Evolutionary conservation across 2,888 invertebrate species (phyloP), one percentile per base, ranked within the genome.

Genomic region (Sesia apiformis): DNA sequence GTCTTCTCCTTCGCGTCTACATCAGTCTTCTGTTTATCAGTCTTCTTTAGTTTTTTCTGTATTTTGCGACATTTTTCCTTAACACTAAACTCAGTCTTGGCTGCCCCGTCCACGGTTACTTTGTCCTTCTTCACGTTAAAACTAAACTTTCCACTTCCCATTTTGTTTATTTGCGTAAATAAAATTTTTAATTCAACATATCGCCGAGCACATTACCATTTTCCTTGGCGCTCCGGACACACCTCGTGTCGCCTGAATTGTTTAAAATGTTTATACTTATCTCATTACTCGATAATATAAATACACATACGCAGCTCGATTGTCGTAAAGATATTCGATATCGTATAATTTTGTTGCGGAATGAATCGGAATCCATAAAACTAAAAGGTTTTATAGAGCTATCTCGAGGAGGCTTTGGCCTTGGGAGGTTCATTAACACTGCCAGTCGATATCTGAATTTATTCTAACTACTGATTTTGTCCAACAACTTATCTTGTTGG

Each of bases 321-420:
- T 77, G 81, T 76, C 76, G 78, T 82, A 81, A 83, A 81, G 78
- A 83, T 83, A 81, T 81, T 79, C 72, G 70, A 76, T 82, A 82
- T 79, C 78, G 77, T 65, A 78, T 78, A 76, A 81, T 81, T 78
- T 78, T 81, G 78, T 80, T 73, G 78, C 71, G 70, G 72, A 83
- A 81, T 84, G 81, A 83, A 76, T 75, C 70, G 76, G 68, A 81
- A 84, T 84, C 71, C 68, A 79, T 82, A 80, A 81, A 77, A 84
- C 81, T 82, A 79, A 84, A 84, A 84, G 84, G 84, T 86, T 86
- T 83, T 87, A 84, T 85, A 84, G 76, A 80, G 81, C 75, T 83
- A 83, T 84, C 79, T 78, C 68, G 72, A 69, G 65, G 66, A 80
- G 80, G 74, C 71, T 79, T 77, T 78, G 79, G 81, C 88, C 88